phyloP scores from a whole-genome alignment of 2,113 vertebrate genomes.

The Mirounga angustirostris region DNA sequence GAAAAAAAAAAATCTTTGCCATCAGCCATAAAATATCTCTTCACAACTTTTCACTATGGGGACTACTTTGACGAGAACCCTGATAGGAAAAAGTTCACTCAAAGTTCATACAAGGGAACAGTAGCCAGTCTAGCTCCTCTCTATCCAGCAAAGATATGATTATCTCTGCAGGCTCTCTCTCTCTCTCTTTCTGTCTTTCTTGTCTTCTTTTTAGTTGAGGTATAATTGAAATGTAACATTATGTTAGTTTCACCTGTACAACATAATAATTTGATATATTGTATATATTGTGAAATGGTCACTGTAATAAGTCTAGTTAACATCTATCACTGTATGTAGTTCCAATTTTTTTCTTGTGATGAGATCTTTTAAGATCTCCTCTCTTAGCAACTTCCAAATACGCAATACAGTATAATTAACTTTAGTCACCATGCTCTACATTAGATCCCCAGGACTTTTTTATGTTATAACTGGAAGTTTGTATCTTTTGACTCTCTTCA shows the following conservation, averaged over 20 bases:
- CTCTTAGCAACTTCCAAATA: neutral
- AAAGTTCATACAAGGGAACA: neutral
- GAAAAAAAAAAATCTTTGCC: neutral
- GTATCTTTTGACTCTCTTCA: neutral
- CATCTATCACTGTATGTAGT: neutral
- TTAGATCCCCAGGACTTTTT: neutral
- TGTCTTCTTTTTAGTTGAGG: neutral
- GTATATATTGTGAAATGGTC: neutral
- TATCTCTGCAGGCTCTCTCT: neutral
- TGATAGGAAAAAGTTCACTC: neutral
- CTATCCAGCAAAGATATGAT: neutral
- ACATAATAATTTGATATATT: neutral
- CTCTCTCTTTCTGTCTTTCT: neutral
- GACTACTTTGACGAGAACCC: neutral
- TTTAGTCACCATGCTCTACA: neutral
- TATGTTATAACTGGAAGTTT: neutral
- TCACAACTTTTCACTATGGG: neutral
- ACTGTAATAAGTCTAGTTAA: neutral
- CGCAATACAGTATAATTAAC: neutral
- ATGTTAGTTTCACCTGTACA: neutral
- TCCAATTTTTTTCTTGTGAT: neutral
- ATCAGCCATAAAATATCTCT: neutral
- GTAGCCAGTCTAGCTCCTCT: neutral
- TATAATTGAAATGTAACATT: neutral
- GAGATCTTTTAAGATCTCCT: neutral